Base-by-base conservation (phyloP, 2,113 vertebrate genomes). In the Tyrannus savana region DNA sequence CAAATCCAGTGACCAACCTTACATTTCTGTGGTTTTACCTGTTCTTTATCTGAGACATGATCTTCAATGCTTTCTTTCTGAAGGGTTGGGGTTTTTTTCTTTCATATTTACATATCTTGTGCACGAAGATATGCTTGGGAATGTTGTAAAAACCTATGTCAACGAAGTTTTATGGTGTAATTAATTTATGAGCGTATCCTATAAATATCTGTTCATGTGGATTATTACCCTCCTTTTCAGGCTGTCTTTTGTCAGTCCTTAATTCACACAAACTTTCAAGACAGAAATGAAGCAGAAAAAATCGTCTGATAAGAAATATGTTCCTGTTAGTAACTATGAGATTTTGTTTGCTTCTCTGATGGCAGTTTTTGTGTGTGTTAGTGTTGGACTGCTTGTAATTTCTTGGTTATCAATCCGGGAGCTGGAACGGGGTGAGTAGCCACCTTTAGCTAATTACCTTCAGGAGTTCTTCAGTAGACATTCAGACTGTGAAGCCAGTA, bases 371-470 rank as follows among this genome's bases (percentile, higher is more conserved):
- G 5, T 97, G 13, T 90, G 96, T 39, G 9, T 97, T 64, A 97
- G 37, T 89, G 81, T 80, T 86, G 98, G 97, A 71, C 76, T 98
- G 88, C 77, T 98, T 71, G 95, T 53, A 31, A 41, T 98, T 56
- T 93, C 97, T n/a, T 98, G 98, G 98, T 49, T 98, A 68, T 74
- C 84, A 71, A 22, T 97, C 35, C 58, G 64, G 27, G 77, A 93
- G n/a, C 11, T 96, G 60, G 68, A 96, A 69, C 42, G 1, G 91
- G 97, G 98, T 98, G 93, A 97, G 97, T 78, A 56, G 33, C 15
- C 25, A n/a, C 3, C 16, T 66, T 56, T 66, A 83, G 12, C 27
- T 82, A 53, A 8, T 62, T 35, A 55, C 14, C 6, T 60, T 17
- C 19, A 46, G 17, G 15, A 42, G 4, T 46, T 89, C 31, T 66